Evolutionary conservation across 2,888 invertebrate species (phyloP).

Genomic region (Drosophila demipolita): DNA sequence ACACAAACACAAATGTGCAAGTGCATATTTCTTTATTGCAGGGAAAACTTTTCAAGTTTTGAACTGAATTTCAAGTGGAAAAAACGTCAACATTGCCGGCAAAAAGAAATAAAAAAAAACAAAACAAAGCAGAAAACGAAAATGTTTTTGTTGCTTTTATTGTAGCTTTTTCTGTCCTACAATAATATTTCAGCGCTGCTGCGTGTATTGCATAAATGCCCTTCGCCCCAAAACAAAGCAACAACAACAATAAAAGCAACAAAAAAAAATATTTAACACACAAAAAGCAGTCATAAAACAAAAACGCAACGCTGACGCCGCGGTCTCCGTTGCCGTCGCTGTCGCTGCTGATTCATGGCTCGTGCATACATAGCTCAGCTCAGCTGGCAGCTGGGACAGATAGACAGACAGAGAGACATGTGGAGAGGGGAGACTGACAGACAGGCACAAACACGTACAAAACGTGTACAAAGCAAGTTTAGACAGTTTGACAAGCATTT

Average conservation of each 20-base stretch:
- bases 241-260: constrained; percentile 4
- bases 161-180: constrained; percentile 35
- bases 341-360: constrained; percentile 53
- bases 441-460: neutral
- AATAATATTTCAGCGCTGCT: constrained; percentile 50
- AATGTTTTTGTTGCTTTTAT: constrained; percentile 1
- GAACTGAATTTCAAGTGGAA: constrained; percentile 7
- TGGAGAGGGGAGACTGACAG: constrained; percentile 16
- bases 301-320: constrained; percentile 35
- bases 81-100: constrained; percentile 42
- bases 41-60: constrained; percentile 30
- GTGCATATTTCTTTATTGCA: constrained; percentile 4
- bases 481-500: constrained; percentile 44
- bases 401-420: constrained; percentile 4
- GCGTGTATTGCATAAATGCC: constrained; percentile 54
- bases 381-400: constrained; percentile 47
- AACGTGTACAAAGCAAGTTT: constrained; percentile 7
- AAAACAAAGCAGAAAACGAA: neutral
- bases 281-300: constrained; percentile 17
- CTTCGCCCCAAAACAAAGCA: constrained; percentile 18
- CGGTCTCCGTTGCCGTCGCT: constrained; percentile 15
- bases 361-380: constrained; percentile 37
- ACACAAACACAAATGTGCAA: neutral
- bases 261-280: constrained; percentile 19
- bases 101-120: constrained; percentile 4